phyloP scores from a whole-genome alignment of 1,140 invertebrate species.

The Diachasma alloeum region DNA sequence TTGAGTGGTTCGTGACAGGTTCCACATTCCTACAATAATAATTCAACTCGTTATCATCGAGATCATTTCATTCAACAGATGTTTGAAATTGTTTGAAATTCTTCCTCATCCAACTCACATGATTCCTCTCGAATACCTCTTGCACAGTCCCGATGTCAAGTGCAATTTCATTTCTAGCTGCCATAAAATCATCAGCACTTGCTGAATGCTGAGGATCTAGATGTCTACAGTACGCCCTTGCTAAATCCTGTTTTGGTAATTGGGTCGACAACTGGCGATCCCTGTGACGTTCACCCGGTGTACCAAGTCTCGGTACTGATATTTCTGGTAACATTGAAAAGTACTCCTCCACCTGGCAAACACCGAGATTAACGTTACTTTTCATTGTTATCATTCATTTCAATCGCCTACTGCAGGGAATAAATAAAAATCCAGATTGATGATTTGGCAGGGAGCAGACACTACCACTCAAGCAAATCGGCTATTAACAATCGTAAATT shows the following conservation, averaged over 20 bases:
- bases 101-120: constrained; percentile 56
- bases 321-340: constrained; percentile 80
- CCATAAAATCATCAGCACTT: constrained; percentile 86
- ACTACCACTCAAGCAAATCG: constrained; percentile 15
- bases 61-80: neutral
- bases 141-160: constrained; percentile 89
- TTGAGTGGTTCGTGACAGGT: constrained; percentile 72
- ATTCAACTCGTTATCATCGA: neutral
- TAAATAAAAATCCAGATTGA: neutral
- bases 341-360: constrained; percentile 67
- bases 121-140: constrained; percentile 60
- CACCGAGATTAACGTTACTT: neutral
- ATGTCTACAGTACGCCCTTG: constrained; percentile 87
- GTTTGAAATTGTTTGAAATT: neutral
- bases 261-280: constrained; percentile 87
- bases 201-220: constrained; percentile 78
- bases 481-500: constrained; percentile 29
- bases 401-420: neutral
- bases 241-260: constrained; percentile 94
- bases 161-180: constrained; percentile 91
- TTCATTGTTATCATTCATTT: neutral
- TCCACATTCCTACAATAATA: constrained; percentile 66
- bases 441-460: constrained; percentile 14
- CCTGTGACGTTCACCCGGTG: constrained; percentile 80
- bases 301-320: constrained; percentile 79